These are phyloP conservation scores for Axinella damicornis DNA, from an alignment of 37 sponge, comb jelly and placozoan genomes.

Conservation along the genomic window DNA sequence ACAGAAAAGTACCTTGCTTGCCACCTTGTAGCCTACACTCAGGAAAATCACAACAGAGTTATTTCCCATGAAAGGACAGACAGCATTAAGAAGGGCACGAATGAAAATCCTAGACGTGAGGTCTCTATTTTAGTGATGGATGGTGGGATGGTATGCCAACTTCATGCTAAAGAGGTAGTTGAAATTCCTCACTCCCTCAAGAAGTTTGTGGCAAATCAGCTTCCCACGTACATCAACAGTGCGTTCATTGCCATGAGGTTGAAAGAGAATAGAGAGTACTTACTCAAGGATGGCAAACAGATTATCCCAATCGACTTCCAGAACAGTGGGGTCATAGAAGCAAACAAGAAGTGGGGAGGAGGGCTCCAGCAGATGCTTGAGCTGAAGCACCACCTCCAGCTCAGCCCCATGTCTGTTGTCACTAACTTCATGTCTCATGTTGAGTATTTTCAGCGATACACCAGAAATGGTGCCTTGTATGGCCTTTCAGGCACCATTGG, in stretches of 20 bases:
- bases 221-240: conserved; percentile 15
- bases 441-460: conserved; percentile 14
- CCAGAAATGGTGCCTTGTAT: neutral
- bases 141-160: conserved; percentile 4
- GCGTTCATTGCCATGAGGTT: conserved; percentile 26
- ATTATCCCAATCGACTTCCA: conserved; percentile 29
- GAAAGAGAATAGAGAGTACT: conserved; percentile 29
- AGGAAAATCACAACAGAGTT: no score
- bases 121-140: neutral
- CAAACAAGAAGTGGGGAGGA: conserved; percentile 28
- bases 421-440: conserved; percentile 36
- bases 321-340: conserved; percentile 28
- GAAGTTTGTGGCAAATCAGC: conserved; percentile 2
- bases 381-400: conserved; percentile 26
- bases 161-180: conserved; percentile 5
- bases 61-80: no score
- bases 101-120: no score
- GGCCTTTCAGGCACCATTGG: conserved; percentile 29
- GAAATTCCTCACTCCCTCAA: neutral
- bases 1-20: no score
- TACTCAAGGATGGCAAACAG: neutral
- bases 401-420: conserved; percentile 38
- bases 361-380: conserved; percentile 37
- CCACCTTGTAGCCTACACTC: no score
- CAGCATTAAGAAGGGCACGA: no score